Conservation (phyloP, 1,140 invertebrate genomes). For the Sitobion miscanthi region DNA sequence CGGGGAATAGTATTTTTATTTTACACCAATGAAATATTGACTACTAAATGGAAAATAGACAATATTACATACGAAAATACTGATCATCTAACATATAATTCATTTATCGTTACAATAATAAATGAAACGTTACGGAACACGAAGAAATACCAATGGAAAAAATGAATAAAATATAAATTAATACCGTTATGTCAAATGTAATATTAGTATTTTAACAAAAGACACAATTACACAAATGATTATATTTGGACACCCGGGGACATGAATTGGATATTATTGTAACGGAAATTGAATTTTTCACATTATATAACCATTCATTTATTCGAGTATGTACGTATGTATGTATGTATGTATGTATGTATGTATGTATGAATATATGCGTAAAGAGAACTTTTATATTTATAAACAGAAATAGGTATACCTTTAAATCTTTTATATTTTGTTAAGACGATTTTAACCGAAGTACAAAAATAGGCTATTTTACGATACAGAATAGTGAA, state of each 20-base stretch:
- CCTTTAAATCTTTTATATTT: background rate
- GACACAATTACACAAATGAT: constrained; percentile 51
- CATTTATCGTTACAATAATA: constrained; percentile 26
- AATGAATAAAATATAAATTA: constrained; percentile 53
- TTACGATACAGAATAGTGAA: background rate
- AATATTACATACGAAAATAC: background rate
- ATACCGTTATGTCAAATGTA: constrained; percentile 52
- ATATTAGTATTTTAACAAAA: constrained; percentile 46
- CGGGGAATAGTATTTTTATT: background rate
- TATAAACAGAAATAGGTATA: background rate
- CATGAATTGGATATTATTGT: constrained; percentile 44
- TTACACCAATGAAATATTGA: background rate
- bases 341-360: too few species aligned
- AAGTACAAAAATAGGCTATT: background rate
- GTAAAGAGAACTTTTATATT: background rate
- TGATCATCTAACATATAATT: constrained; percentile 18
- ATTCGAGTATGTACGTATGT: background rate
- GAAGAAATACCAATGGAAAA: constrained; percentile 28
- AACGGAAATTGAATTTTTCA: constrained; percentile 48
- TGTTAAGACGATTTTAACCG: background rate
- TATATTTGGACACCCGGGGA: constrained; percentile 48
- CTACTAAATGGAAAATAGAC: background rate
- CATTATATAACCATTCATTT: constrained; percentile 45
- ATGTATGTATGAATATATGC: background rate
- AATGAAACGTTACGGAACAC: constrained; percentile 16